Conservation (phyloP, 2,888 invertebrate genomes). For the Barypeithes pellucidus region DNA sequence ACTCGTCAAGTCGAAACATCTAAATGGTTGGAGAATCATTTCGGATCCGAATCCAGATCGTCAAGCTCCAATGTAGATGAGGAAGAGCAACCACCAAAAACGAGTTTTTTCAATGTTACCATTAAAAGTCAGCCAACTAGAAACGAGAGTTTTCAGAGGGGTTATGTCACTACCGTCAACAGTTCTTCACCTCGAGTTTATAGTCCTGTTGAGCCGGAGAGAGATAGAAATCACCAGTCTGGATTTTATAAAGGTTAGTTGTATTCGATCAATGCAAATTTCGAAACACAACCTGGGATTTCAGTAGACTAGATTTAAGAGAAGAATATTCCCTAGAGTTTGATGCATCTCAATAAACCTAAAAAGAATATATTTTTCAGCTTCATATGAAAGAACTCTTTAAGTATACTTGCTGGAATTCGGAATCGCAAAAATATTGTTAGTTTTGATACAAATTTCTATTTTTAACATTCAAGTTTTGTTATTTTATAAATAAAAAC, state of each 20-base stretch:
- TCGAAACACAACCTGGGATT: too few relatives aligned
- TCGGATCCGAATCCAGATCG: slow-evolving; percentile 88
- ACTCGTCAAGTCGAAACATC: slow-evolving; percentile 92
- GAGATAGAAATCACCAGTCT: slow-evolving; percentile 69
- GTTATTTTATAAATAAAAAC: too few relatives aligned
- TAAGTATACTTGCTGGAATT: too few relatives aligned
- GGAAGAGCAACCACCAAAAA: slow-evolving; percentile 76
- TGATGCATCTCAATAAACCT: too few relatives aligned
- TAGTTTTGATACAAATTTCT: too few relatives aligned
- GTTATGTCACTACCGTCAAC: slow-evolving; percentile 60
- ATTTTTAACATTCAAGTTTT: too few relatives aligned
- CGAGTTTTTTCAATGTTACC: slow-evolving; percentile 84
- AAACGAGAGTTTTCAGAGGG: slow-evolving; percentile 64
- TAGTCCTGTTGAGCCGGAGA: slow-evolving; percentile 70
- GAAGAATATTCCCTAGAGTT: too few relatives aligned
- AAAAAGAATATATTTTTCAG: too few relatives aligned
- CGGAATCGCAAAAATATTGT: too few relatives aligned
- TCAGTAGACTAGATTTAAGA: too few relatives aligned
- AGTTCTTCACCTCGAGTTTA: slow-evolving; percentile 66
- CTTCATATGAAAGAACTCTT: too few relatives aligned
- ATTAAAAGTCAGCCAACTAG: slow-evolving; percentile 78
- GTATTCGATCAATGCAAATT: too few relatives aligned
- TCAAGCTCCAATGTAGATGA: slow-evolving; percentile 80
- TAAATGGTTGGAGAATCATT: slow-evolving; percentile 93
- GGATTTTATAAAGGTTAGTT: slow-evolving; percentile 62